These are phyloP conservation scores for Homalodisca vitripennis DNA, from an alignment of 1,140 invertebrate species.

Conservation along the genomic window DNA sequence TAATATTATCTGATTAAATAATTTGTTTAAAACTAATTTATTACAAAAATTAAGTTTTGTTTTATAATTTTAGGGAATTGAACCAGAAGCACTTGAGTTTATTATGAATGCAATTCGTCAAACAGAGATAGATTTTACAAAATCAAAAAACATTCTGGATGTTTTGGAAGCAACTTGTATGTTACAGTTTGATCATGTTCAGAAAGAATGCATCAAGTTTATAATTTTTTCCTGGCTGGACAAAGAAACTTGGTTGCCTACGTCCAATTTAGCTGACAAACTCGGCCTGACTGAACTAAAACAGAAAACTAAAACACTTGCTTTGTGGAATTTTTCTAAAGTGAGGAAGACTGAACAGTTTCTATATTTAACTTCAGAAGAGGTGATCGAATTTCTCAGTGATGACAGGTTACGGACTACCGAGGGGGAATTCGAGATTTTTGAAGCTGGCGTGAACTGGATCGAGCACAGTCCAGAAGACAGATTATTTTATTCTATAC, in stretches of 20 bases:
- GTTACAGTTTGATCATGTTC: slow-evolving; percentile 50
- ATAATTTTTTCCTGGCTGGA: slow-evolving; percentile 47
- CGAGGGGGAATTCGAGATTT: slow-evolving; percentile 49
- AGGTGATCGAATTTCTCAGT: slow-evolving; percentile 35
- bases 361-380: slow-evolving; percentile 45
- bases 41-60: no score
- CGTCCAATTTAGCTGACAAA: slow-evolving; percentile 48
- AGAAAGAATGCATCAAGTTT: slow-evolving; percentile 47
- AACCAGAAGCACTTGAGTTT: slow-evolving; percentile 48
- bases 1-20: no score
- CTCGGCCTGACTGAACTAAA: slow-evolving; percentile 40
- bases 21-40: no score
- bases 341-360: slow-evolving; percentile 48
- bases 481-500: slow-evolving; percentile 43
- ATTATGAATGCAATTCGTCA: slow-evolving; percentile 51
- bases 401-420: slow-evolving; percentile 32
- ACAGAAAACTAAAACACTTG: slow-evolving; percentile 36
- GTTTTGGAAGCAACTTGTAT: slow-evolving; percentile 49
- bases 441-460: slow-evolving; percentile 48
- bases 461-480: slow-evolving; percentile 47
- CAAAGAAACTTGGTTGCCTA: slow-evolving; percentile 50
- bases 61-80: slow-evolving; percentile 48
- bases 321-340: slow-evolving; percentile 41
- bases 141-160: slow-evolving; percentile 47
- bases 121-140: slow-evolving; percentile 47